A percentile compares a stretch with the other conserved stretches of the same genome.
Conservation (phyloP, 2,113 vertebrate species). For the Podarcis raffonei region DNA sequence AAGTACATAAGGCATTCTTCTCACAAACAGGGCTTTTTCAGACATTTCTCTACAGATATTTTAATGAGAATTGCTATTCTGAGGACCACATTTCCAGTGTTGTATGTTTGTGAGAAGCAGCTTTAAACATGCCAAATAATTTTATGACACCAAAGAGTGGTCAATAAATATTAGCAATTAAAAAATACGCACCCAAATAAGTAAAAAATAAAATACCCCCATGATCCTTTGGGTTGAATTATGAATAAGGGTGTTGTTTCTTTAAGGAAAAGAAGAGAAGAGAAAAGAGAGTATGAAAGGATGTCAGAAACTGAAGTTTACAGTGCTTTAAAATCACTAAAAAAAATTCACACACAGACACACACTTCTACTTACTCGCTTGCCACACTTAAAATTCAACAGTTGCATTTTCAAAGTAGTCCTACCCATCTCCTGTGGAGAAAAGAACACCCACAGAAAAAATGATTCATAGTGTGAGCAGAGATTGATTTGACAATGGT, state of each 20-base stretch:
- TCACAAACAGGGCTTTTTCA: not conserved
- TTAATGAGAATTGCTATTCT: not conserved
- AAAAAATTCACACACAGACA: not conserved
- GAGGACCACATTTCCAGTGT: not conserved
- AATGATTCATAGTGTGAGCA: not conserved
- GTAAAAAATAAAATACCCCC: too few species aligned
- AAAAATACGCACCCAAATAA: too few species aligned
- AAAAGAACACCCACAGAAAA: constrained; percentile 10
- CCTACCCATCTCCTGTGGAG: not conserved
- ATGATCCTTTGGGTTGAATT: not conserved
- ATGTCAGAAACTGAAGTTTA: not conserved
- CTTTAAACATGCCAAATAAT: not conserved
- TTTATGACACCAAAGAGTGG: not conserved
- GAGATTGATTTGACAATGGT: not conserved
- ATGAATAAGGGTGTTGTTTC: not conserved
- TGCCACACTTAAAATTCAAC: not conserved
- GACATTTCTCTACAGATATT: not conserved
- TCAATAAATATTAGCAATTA: too few species aligned
- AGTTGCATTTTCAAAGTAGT: not conserved
- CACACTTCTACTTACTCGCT: not conserved
- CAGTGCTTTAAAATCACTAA: not conserved
- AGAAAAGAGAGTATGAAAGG: not conserved
- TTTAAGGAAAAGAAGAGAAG: not conserved
- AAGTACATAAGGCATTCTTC: not conserved
- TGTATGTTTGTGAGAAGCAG: not conserved